Conservation (phyloP, 2,797 vertebrate species). For the Mormyrus hasselquistii region DNA sequence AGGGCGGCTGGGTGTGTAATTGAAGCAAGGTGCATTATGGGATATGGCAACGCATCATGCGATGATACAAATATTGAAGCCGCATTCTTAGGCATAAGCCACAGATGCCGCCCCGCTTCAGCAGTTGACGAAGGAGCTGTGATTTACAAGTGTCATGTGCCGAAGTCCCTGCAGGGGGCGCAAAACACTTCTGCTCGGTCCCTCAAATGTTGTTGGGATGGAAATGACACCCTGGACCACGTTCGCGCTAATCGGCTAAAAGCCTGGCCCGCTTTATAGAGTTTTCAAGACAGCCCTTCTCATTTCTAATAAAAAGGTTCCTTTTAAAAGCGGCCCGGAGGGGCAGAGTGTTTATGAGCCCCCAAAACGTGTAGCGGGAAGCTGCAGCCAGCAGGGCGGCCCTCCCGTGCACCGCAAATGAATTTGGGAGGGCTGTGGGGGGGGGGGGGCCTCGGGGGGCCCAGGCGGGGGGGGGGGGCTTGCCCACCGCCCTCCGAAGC, state of each 20-base stretch:
- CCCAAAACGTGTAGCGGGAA: slow-evolving; percentile 42
- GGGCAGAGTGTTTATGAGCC: slow-evolving; percentile 62
- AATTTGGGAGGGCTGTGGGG: slow-evolving; percentile 28
- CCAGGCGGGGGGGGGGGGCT: not conserved
- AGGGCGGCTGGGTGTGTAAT: not conserved
- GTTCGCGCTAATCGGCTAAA: slow-evolving; percentile 66
- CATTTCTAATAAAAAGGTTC: slow-evolving; percentile 64
- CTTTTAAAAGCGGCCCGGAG: slow-evolving; percentile 50
- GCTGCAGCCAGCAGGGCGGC: not conserved
- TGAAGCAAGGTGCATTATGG: not conserved
- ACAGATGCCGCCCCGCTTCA: not conserved
- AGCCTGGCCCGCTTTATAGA: slow-evolving; percentile 66
- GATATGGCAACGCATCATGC: not conserved
- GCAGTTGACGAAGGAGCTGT: slow-evolving; percentile 27
- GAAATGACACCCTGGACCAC: slow-evolving; percentile 50
- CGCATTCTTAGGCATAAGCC: not conserved
- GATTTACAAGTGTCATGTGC: slow-evolving; percentile 33
- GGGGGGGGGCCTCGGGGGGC: slow-evolving; percentile 28
- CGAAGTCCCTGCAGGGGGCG: slow-evolving; percentile 29
- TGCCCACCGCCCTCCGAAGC: slow-evolving; percentile 78
- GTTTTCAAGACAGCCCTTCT: slow-evolving; percentile 63
- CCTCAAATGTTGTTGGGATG: slow-evolving; percentile 42
- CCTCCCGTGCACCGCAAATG: slow-evolving; percentile 38
- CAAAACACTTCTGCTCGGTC: slow-evolving; percentile 48
- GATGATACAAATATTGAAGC: not conserved